phyloP scores from a whole-genome alignment of 1,140 invertebrate genomes.

The Scaptomyza graminum region DNA sequence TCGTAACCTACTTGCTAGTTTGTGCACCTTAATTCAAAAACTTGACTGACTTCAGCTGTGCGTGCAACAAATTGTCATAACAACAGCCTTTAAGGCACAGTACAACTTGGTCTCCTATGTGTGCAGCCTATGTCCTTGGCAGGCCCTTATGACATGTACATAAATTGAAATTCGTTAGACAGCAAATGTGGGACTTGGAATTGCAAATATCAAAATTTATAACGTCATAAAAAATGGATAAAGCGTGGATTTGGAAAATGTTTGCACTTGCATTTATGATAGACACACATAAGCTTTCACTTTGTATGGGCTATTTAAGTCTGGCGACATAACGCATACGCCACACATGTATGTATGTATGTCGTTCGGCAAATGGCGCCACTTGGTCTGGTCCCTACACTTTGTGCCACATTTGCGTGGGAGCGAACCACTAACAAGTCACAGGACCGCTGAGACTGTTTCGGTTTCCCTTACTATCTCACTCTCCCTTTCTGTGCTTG shows the following conservation, averaged over 20 bases:
- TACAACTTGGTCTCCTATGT: neutral
- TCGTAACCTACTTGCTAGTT: neutral
- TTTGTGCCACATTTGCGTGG: constrained; percentile 22
- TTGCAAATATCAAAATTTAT: constrained; percentile 33
- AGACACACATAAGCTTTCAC: constrained; percentile 43
- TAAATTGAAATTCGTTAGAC: constrained; percentile 59
- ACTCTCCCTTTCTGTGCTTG: neutral
- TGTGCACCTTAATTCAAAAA: neutral
- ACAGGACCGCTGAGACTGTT: neutral
- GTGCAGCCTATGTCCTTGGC: constrained; percentile 29
- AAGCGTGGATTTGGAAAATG: constrained; percentile 19
- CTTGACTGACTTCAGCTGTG: constrained; percentile 9
- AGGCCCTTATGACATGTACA: constrained; percentile 47
- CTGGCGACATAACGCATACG: constrained; percentile 58
- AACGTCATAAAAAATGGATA: constrained; percentile 19
- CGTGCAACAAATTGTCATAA: constrained; percentile 36
- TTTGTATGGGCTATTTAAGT: constrained; percentile 31
- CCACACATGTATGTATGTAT: constrained; percentile 2
- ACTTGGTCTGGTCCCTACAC: constrained; percentile 42
- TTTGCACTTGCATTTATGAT: constrained; percentile 14
- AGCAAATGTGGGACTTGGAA: constrained; percentile 31
- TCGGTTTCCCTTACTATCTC: neutral
- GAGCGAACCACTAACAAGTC: constrained; percentile 2
- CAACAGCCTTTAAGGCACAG: neutral
- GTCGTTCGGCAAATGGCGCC: constrained; percentile 45